Evolutionary conservation across 2,113 vertebrate species (phyloP).

Genomic region (Burhinus oedicnemus): DNA sequence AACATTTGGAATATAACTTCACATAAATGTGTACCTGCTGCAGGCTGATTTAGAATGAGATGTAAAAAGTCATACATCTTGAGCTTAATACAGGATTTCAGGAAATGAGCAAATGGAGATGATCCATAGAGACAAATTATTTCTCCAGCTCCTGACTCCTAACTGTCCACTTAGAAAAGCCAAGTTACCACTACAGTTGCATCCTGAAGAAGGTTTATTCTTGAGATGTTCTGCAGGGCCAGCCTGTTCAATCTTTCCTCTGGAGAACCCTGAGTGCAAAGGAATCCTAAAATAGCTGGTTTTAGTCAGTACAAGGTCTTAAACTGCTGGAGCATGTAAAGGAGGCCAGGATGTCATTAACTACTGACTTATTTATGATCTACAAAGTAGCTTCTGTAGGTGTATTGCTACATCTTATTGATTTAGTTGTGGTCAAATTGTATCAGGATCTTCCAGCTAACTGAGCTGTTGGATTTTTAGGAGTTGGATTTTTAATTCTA

Average conservation of each 20-base stretch:
- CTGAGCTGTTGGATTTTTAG: not conserved
- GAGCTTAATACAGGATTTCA: not conserved
- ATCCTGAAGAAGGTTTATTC: not conserved
- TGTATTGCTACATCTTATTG: not conserved
- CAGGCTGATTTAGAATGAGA: not conserved
- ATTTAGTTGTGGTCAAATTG: not conserved
- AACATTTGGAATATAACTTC: not conserved
- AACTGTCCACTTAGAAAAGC: not conserved
- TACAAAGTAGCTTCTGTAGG: not conserved
- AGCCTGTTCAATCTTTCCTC: not conserved
- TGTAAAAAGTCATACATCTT: not conserved
- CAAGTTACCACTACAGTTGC: not conserved
- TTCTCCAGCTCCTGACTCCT: not conserved
- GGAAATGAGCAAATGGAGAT: not conserved
- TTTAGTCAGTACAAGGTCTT: not conserved
- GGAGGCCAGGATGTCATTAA: not conserved
- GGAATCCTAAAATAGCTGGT: not conserved
- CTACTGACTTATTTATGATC: not conserved
- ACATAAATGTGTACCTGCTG: not conserved
- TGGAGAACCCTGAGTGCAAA: not conserved
- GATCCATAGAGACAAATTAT: not conserved
- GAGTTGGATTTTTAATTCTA: not conserved
- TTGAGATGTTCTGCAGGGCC: not conserved
- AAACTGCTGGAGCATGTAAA: not conserved
- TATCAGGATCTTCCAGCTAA: not conserved